Base-by-base conservation (phyloP, 2,797 vertebrate genomes). In the Heliangelus exortis region DNA sequence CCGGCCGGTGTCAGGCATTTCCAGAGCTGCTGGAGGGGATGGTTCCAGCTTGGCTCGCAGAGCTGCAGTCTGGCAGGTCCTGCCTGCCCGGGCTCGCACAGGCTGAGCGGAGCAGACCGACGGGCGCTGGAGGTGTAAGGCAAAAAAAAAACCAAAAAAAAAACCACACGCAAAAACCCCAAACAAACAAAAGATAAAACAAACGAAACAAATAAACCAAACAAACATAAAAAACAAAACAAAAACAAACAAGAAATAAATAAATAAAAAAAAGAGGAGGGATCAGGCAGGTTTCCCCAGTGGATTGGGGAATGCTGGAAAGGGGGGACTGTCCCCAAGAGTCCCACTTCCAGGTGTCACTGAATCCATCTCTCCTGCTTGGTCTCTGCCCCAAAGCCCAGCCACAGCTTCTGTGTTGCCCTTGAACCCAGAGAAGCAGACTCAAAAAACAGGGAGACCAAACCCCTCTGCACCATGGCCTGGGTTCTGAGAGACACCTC, bases 71-170 rank as follows among this genome's bases (percentile, higher is more conserved):
- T 45, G 92, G 84, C 79, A 7, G 23, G 23, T 66, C 61, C 89
- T 57, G 61, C 95, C 77, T 57, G 94, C 1, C 80, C 31, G 5
- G 91, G 85, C 92, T 71, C 74, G 94, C 74, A 0, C 25, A 12
- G 92, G 65, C 77, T 21, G 68, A 5, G 25, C 6, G 36, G 2
- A 41, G 89, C 91, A 92, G 94, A 67, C 92, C 75, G 87, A 15
- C 3, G n/a, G 91, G 91, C 91, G 84, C 94, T 53, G 89, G 73
- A 18, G 84, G 36, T 36, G 91, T 51, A 14, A 67, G 72, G 17
- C 41, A 0, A 33, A 33, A 33, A 33, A 33, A 33, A 33, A 33
- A 33, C n/a, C n/a, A 11, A 10, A 36, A 36, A 9, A 36, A 36
- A 36, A 36, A 36, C 36, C 36, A 10, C 36, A 36, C 36, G 33